Base-by-base conservation (phyloP, 2,888 invertebrate species). In the Lochmaea crataegi region DNA sequence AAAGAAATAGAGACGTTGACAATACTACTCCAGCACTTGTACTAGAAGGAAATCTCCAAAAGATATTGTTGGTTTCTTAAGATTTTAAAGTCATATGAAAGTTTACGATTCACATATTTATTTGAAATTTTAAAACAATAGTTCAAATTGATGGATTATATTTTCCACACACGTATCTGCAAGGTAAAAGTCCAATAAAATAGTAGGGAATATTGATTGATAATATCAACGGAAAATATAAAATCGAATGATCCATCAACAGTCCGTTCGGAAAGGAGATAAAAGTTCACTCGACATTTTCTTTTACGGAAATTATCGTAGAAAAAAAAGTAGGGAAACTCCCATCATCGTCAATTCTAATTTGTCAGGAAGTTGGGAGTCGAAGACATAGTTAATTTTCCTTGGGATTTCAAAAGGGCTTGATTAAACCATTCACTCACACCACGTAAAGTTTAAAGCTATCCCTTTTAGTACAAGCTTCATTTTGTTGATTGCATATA, bases 401-500 rank as follows among this genome's bases (percentile, higher is more conserved):
- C 67, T 65, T 69, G 61, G 51, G 64, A 48, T 26, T 69, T 75
- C 69, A 75, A 77, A 73, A 75, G 75, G 66, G 63, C 63, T 73
- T 78, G 76, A 78, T 78, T 78, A 75, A 72, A 75, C 73, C 68
- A 78, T 78, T 76, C 76, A 76, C 74, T 41, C 69, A 58, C 51
- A 51, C 51, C n/a, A 51, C 45, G 42, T 45, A 68, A 75, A 76
- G 69, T 76, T 76, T 69, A 72, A 73, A 73, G 69, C 69, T 73
- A 72, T 66, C 73, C 65, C 22, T 60, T 71, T 45, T 60, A 38
- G 16, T 10, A n/a, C 9, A 61, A 41, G 38, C n/a, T 61, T 61
- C 16, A 41, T 51, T 45, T 12, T 11, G 14, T 12, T 11, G 14
- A 45, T 14, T 45, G 45, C 11, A 41, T 32, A 32, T 32, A 32